Conservation (phyloP, 2,888 invertebrate species). For the Mimumesa dahlbomi region DNA sequence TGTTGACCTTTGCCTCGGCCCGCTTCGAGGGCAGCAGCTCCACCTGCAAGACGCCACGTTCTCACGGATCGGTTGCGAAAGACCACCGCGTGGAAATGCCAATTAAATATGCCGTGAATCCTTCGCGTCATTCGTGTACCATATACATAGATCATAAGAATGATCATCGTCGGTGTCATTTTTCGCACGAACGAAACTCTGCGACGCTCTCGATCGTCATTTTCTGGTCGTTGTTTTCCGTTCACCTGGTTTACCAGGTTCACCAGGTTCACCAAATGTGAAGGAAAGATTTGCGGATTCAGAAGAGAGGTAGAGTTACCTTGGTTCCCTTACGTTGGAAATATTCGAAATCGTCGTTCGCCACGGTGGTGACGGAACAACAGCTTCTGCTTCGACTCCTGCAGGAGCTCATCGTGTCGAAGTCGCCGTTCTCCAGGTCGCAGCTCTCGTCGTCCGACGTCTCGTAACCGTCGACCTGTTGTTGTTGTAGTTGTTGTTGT, state of each 20-base stretch:
- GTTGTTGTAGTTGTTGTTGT: too few species aligned
- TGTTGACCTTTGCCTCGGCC: conserved; percentile 72
- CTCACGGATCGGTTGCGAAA: conserved; percentile 63
- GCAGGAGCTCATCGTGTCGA: conserved; percentile 79
- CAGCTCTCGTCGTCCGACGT: conserved; percentile 77
- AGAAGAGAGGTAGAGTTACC: conserved; percentile 59
- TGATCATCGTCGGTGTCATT: too few species aligned
- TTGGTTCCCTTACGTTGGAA: conserved; percentile 80
- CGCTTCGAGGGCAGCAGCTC: conserved; percentile 70
- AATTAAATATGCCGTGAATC: conserved; percentile 32
- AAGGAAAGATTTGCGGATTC: neutral
- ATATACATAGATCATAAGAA: too few species aligned
- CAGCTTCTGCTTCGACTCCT: conserved; percentile 81
- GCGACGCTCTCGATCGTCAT: too few species aligned
- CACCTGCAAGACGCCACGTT: conserved; percentile 64
- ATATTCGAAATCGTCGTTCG: conserved; percentile 85
- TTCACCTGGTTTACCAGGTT: too few species aligned
- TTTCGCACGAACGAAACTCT: neutral
- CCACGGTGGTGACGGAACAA: conserved; percentile 84
- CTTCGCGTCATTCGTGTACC: too few species aligned
- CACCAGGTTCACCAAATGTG: too few species aligned
- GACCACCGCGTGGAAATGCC: conserved; percentile 46
- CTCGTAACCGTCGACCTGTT: conserved; percentile 71
- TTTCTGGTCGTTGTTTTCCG: too few species aligned
- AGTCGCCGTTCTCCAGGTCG: conserved; percentile 74